Conservation (phyloP, 1,140 invertebrate species). For the Halictus rubicundus region DNA sequence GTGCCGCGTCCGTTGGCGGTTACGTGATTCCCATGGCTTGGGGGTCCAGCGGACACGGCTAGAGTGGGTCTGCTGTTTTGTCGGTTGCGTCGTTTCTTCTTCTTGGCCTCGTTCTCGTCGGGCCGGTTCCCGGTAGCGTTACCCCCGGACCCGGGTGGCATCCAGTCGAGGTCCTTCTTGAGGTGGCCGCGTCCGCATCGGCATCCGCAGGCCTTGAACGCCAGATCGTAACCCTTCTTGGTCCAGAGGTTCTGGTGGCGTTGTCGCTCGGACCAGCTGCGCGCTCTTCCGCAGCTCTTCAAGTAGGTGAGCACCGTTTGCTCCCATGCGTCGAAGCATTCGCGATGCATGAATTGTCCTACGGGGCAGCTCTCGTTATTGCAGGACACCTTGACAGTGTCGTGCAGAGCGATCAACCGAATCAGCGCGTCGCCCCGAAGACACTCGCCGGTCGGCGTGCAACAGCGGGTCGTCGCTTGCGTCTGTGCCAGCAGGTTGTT, state of each 20-base stretch:
- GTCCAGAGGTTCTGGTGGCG: constrained; percentile 97
- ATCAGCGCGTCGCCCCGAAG: constrained; percentile 85
- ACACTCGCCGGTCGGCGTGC: constrained; percentile 90
- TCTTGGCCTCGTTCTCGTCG: constrained; percentile 84
- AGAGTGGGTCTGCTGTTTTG: constrained; percentile 84
- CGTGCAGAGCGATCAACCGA: constrained; percentile 87
- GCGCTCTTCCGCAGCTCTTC: constrained; percentile 92
- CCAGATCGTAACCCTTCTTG: constrained; percentile 97
- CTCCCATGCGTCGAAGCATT: constrained; percentile 97
- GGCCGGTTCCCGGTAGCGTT: constrained; percentile 75
- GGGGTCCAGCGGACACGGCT: constrained; percentile 78
- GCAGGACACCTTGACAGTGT: constrained; percentile 94
- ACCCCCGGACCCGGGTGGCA: constrained; percentile 82
- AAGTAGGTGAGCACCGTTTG: constrained; percentile 92
- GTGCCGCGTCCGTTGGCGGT: constrained; percentile 70
- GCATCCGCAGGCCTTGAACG: constrained; percentile 93
- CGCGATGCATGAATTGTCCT: constrained; percentile 96
- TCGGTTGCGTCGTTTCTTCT: constrained; percentile 87
- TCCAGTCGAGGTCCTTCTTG: constrained; percentile 96
- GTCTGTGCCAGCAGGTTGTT: constrained; percentile 53
- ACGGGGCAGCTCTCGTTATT: constrained; percentile 95
- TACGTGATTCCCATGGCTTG: constrained; percentile 67
- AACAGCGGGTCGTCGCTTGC: constrained; percentile 84
- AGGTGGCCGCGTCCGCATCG: constrained; percentile 94
- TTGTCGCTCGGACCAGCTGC: constrained; percentile 96